Evolutionary conservation across 2,888 invertebrate genomes (phyloP), one percentile per base, ranked within the genome.

Genomic region (Polia nebulosa): DNA sequence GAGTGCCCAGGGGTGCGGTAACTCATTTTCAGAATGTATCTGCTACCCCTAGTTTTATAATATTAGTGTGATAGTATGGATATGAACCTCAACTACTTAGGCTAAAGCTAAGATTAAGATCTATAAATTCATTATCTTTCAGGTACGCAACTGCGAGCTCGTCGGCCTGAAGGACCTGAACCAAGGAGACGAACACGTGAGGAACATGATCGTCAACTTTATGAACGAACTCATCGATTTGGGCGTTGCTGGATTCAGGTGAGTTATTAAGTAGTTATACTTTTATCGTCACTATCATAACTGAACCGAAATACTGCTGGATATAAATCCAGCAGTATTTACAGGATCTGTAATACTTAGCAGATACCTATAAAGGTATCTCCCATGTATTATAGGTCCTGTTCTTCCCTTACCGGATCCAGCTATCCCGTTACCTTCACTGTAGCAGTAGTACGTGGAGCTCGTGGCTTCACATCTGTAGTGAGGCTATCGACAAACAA

Each of bases 221-320:
- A 91, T 98, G 93, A 97, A 98, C 85, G 91, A 94, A 44, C 94
- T 97, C 9, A 96, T 98, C 22, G 96, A 96, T 74, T 91, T 96
- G 32, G 98, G 98, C 5, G 97, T 98, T 0, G 98, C 98, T 82
- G 98, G 98, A 13, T 98, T 98, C 88, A 96, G 97, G 97, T 96
- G 88, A 61, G 51, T 11, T 49, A 17, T 8, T 36, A 11, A 11
- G 17, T 22, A 17, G 22, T n/a, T n/a, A 17, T 39, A 61, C 17
- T 53, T 51, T 52, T 13, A 32, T 25, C 3, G 9, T 41, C 39
- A 41, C 41, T n/a, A 15, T 39, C n/a, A n/a, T n/a, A n/a, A n/a
- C n/a, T n/a, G n/a, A n/a, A n/a, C n/a, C n/a, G n/a, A n/a, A n/a
- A n/a, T n/a, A n/a, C n/a, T n/a, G n/a, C n/a, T n/a, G n/a, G n/a